Evolutionary conservation across 2,888 invertebrate species (phyloP), one percentile per base, ranked within the genome.

Genomic region (Ophion ventricosus): DNA sequence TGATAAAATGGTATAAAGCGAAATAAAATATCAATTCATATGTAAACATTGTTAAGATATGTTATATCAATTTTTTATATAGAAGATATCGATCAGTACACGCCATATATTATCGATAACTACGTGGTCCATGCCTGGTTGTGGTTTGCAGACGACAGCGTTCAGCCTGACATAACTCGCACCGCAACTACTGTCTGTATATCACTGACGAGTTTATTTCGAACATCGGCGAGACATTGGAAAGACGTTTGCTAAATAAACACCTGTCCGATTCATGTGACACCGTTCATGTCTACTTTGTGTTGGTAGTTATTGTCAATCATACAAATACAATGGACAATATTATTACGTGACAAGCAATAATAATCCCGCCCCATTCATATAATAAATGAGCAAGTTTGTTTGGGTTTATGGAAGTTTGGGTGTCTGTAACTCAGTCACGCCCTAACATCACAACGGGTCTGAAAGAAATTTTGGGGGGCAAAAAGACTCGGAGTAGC

Each of bases 151-250:
- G 17, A n/a, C 25, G 26, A 26, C 2, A 17, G 17, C 26, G 26
- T 23, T 43, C 23, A 23, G 75, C 57, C 76, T 76, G 67, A 76
- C 76, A 10, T 43, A 25, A 57, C 57, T 35, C n/a, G 20, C 40
- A 35, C n/a, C 57, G 40, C 40, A 67, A 78, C 77, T 75, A 74
- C 74, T 66, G 69, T 43, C 57, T n/a, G 23, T 63, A 3, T 49
- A 14, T 49, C 49, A 49, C 49, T 14, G 17, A 49, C 49, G 3
- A 49, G 49, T 49, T 2, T 1, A 49, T 49, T 49, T 3, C 4
- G 14, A 11, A 17, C 49, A 49, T 17, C 49, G 1, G 14, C 17
- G 49, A 49, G 49, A 17, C 49, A 17, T 49, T 49, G 49, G 4
- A 14, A 49, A 49, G 35, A 35, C 35, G 49, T 49, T 49, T 4